Evolutionary conservation across 2,113 vertebrate species (phyloP).

Genomic region (Macaca fascicularis): T2T-MFA8v1.1 NC_088390.1:19004501-19005000

Average conservation of each 20-base stretch:
- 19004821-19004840: slow-evolving; percentile 59
- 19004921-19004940: slow-evolving; percentile 37
- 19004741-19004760: not conserved
- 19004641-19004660: not conserved
- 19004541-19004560: not conserved
- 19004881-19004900: slow-evolving; percentile 57
- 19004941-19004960: slow-evolving; percentile 45
- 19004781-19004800: slow-evolving; percentile 37
- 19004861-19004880: slow-evolving; percentile 55
- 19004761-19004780: slow-evolving; percentile 55
- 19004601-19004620: not conserved
- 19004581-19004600: not conserved
- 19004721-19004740: not conserved
- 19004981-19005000: not conserved
- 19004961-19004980: slow-evolving; percentile 50
- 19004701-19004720: not conserved
- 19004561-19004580: not conserved
- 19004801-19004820: slow-evolving; percentile 51
- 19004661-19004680: not conserved
- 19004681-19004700: not conserved
- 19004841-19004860: slow-evolving; percentile 62
- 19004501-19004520: not conserved
- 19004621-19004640: not conserved
- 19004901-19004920: slow-evolving; percentile 62
- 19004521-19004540: not conserved